Conservation (phyloP, 2,888 invertebrate genomes). For the Brachylomia viminalis region DNA sequence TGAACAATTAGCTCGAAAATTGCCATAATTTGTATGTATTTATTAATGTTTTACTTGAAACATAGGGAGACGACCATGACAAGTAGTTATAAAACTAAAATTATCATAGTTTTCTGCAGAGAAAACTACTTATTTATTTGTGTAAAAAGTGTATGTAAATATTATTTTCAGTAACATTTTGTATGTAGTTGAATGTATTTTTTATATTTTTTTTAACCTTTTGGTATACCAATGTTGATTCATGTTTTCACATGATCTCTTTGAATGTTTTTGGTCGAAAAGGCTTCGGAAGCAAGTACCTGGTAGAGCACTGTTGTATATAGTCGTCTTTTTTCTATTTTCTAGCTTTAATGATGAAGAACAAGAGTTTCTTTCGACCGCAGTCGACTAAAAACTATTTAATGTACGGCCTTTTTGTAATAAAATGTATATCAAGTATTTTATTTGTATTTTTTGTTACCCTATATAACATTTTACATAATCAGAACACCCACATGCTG, state of each 20-base stretch:
- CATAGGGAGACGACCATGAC: constrained; percentile 31
- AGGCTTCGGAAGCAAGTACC: constrained; percentile 77
- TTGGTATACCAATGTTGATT: constrained; percentile 39
- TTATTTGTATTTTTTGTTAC: constrained; percentile 33
- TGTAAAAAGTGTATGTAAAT: constrained; percentile 41
- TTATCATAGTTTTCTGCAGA: not conserved
- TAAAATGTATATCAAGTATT: constrained; percentile 81
- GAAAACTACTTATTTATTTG: constrained; percentile 28
- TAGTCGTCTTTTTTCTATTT: constrained; percentile 75
- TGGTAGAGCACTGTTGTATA: constrained; percentile 84
- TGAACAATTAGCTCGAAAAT: constrained; percentile 18
- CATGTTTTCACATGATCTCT: constrained; percentile 79
- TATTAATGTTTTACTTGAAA: constrained; percentile 1
- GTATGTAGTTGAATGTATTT: constrained; percentile 29
- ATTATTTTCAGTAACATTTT: constrained; percentile 20
- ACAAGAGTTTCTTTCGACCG: constrained; percentile 86
- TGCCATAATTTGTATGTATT: constrained; percentile 44
- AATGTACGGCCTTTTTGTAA: constrained; percentile 79
- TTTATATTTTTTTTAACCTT: not conserved
- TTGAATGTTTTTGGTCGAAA: constrained; percentile 57
- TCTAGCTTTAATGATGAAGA: constrained; percentile 78
- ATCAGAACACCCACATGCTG: too few species aligned
- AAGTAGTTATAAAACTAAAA: constrained; percentile 1
- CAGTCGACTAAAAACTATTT: constrained; percentile 89
- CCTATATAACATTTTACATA: not conserved